A percentile compares a stretch with the other conserved stretches of the same genome.
phyloP scores from a whole-genome alignment of 2,888 invertebrate species.

The Agelastica alni region DNA sequence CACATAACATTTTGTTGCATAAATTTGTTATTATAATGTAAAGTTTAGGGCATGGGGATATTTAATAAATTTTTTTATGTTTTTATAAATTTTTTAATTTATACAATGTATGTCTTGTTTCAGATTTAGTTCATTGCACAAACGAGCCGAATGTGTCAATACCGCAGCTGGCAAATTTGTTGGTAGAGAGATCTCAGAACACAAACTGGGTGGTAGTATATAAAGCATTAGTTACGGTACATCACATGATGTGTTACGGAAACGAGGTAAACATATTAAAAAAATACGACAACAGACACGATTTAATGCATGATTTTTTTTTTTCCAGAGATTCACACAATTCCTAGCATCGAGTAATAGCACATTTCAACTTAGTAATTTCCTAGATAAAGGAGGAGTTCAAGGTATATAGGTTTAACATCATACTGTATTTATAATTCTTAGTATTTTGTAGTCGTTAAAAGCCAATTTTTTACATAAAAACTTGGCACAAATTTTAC shows the following conservation, averaged over 20 bases:
- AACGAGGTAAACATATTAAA: conserved; percentile 79
- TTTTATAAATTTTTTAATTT: too few species aligned
- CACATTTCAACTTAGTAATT: conserved; percentile 96
- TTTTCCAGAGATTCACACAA: conserved; percentile 95
- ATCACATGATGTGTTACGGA: conserved; percentile 99
- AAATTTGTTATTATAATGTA: too few species aligned
- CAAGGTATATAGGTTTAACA: conserved; percentile 87
- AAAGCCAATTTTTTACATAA: too few species aligned
- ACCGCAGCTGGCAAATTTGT: conserved; percentile 96
- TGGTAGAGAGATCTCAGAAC: conserved; percentile 97
- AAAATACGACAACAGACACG: not conserved
- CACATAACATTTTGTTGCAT: too few species aligned
- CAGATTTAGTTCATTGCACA: conserved; percentile 99
- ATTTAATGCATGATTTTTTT: conserved; percentile 25
- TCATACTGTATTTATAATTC: too few species aligned
- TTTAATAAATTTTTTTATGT: too few species aligned
- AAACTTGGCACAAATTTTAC: too few species aligned
- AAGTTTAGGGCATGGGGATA: too few species aligned
- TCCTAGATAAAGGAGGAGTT: conserved; percentile 95
- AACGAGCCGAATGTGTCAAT: conserved; percentile 99
- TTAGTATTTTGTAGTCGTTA: too few species aligned
- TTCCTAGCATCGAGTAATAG: conserved; percentile 99
- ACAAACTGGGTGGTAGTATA: conserved; percentile 99
- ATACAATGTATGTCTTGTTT: conserved; percentile 59
- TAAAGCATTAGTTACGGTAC: conserved; percentile 96